These are phyloP conservation scores for Polydrusus tereticollis DNA, from an alignment of 2,888 invertebrate species.

Conservation along the genomic window DNA sequence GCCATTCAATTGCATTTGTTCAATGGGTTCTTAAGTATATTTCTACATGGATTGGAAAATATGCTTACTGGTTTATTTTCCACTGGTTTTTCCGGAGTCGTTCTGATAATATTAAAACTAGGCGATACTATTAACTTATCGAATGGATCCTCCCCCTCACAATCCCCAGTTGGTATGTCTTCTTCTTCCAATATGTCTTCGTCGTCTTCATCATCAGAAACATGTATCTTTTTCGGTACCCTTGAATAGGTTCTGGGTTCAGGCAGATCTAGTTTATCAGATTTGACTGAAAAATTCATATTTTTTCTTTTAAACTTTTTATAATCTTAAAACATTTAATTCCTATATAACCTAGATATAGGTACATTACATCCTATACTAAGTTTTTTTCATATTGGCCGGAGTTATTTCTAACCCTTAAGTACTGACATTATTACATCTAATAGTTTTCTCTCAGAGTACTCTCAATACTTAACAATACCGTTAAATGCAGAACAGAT, in stretches of 20 bases:
- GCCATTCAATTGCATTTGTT: too few relatives aligned
- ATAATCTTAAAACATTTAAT: background rate
- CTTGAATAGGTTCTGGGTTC: constrained; percentile 43
- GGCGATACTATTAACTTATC: constrained; percentile 69
- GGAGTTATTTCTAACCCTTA: too few relatives aligned
- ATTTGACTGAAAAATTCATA: constrained; percentile 17
- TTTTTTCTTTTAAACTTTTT: too few relatives aligned
- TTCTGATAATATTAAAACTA: constrained; percentile 68
- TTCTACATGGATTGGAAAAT: background rate
- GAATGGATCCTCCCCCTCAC: constrained; percentile 66
- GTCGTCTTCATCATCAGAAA: constrained; percentile 60
- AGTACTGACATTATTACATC: too few relatives aligned
- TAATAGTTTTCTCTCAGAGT: too few relatives aligned
- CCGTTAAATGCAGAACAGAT: too few relatives aligned
- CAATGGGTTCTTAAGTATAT: background rate
- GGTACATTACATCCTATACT: too few relatives aligned
- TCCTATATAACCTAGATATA: too few relatives aligned
- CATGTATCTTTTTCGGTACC: constrained; percentile 30
- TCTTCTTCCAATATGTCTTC: constrained; percentile 46
- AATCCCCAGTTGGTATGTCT: constrained; percentile 11
- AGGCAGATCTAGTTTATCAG: constrained; percentile 33
- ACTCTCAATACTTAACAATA: too few relatives aligned
- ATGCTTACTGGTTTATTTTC: constrained; percentile 46
- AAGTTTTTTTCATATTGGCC: too few relatives aligned
- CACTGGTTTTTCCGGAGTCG: constrained; percentile 51